These are phyloP conservation scores for Heteromyza rotundicornis DNA, from an alignment of 2,888 invertebrate genomes.

Conservation along the genomic window DNA sequence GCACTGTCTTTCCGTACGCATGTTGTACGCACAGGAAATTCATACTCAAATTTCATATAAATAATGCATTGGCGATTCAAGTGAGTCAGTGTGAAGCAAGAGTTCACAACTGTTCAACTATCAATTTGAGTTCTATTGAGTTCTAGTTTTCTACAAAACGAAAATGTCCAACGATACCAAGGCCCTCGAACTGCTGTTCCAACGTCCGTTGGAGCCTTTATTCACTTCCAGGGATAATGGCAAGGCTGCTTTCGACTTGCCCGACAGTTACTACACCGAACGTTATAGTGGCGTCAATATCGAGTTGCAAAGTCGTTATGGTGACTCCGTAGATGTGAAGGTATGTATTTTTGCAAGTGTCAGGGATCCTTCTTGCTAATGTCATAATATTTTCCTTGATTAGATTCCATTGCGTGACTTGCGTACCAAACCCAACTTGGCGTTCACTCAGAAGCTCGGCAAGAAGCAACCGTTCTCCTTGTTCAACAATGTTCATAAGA, in stretches of 20 bases:
- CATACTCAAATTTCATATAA: background rate
- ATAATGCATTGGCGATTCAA: no score
- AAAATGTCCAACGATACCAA: conserved; percentile 47
- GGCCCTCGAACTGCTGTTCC: conserved; percentile 53
- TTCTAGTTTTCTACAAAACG: no score
- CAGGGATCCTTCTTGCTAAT: no score
- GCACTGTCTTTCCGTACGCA: no score
- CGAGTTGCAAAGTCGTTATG: conserved; percentile 52
- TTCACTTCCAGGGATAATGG: conserved; percentile 57
- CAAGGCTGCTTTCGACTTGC: conserved; percentile 54
- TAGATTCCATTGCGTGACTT: conserved; percentile 54
- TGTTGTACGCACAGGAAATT: no score
- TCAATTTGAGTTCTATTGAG: no score
- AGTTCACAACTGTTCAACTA: no score
- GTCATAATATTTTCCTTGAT: conserved; percentile 14
- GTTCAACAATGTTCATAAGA: conserved; percentile 75
- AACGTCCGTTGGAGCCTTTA: conserved; percentile 58
- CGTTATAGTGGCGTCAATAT: conserved; percentile 46
- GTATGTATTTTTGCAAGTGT: conserved; percentile 19
- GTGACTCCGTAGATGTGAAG: conserved; percentile 49
- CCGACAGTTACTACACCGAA: conserved; percentile 54
- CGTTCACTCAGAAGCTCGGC: conserved; percentile 46
- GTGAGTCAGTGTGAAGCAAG: no score
- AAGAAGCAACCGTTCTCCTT: conserved; percentile 68
- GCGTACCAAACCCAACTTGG: conserved; percentile 48